Conservation (phyloP, 2,888 invertebrate genomes). For the Erpobdella octoculata region DNA sequence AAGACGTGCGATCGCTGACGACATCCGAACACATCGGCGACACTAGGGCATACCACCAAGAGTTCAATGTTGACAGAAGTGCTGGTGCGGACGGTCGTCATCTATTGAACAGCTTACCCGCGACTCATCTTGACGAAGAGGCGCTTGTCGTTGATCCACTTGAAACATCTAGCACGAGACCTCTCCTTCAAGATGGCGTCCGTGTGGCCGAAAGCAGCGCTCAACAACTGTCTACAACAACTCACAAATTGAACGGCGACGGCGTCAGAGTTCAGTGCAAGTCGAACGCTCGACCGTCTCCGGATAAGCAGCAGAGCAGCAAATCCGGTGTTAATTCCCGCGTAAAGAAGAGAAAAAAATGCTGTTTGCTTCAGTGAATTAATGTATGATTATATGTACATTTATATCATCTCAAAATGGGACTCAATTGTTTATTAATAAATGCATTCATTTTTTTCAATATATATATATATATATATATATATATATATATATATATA, state of each 20-base stretch:
- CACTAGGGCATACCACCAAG: not conserved
- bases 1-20: not conserved
- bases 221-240: conserved; percentile 18
- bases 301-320: not conserved
- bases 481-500: too few species aligned
- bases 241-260: not conserved
- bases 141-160: not conserved
- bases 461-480: too few species aligned
- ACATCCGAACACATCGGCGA: not conserved
- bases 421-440: too few species aligned
- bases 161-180: conserved; percentile 7
- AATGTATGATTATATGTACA: too few species aligned
- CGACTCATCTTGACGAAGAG: not conserved
- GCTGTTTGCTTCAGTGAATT: conserved; percentile 14
- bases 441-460: too few species aligned
- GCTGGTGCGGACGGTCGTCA: not conserved
- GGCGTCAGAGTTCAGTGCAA: not conserved
- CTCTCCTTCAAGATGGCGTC: not conserved
- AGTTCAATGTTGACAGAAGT: not conserved
- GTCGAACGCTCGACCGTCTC: not conserved
- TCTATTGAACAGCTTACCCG: too few species aligned
- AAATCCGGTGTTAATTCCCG: not conserved
- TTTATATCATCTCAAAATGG: too few species aligned
- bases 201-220: not conserved
- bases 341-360: conserved; percentile 13